These are phyloP conservation scores for Xenus cinereus DNA, from an alignment of 2,113 vertebrate species.

Conservation along the genomic window DNA sequence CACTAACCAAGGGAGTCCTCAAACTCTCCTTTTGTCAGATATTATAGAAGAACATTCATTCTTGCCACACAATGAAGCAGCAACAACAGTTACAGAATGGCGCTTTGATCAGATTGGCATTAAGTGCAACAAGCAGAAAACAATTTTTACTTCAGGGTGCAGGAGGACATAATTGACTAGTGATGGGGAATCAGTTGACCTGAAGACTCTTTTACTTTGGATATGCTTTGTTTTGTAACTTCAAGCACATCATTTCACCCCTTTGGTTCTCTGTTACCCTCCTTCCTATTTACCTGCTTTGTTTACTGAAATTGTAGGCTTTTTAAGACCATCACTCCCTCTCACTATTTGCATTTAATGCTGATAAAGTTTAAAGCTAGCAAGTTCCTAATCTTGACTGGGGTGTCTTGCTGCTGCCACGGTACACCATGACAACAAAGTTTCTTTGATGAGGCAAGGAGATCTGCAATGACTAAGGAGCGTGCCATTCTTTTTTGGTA, in stretches of 20 bases:
- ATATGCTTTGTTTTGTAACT: neutral
- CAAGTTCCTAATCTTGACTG: neutral
- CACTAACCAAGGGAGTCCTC: neutral
- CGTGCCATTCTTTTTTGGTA: fast-evolving
- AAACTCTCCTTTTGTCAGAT: neutral
- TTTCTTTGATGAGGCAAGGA: neutral
- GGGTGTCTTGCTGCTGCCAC: neutral
- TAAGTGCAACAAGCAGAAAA: neutral
- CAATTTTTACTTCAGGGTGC: neutral
- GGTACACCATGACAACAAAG: neutral
- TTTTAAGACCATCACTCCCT: neutral
- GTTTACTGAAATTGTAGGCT: neutral
- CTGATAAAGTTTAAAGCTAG: neutral
- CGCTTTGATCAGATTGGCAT: neutral
- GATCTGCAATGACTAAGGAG: neutral
- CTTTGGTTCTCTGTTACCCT: neutral
- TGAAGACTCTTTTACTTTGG: neutral
- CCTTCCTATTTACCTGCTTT: neutral
- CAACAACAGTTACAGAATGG: neutral
- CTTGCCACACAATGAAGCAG: neutral
- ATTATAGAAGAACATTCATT: neutral
- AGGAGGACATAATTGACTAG: neutral
- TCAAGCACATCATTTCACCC: neutral
- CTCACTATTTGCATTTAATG: neutral
- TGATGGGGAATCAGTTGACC: neutral